Conservation (phyloP, 2,113 vertebrate species). For the Amblyornis subalaris region DNA sequence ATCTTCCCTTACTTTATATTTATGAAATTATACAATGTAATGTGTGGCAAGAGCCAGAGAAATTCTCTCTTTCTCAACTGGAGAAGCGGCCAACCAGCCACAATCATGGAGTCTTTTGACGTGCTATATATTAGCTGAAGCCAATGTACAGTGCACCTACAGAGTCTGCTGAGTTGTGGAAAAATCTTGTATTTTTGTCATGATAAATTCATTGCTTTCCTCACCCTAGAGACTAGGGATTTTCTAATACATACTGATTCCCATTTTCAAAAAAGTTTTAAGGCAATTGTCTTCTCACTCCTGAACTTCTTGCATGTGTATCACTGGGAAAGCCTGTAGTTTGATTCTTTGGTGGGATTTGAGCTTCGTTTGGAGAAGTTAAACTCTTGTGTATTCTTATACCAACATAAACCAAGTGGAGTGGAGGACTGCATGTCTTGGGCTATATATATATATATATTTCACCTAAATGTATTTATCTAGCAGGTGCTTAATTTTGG, state of each 20-base stretch:
- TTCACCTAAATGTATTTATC: background rate
- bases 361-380: background rate
- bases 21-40: background rate
- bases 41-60: background rate
- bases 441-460: background rate
- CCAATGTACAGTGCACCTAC: background rate
- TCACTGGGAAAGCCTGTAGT: background rate
- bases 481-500: background rate
- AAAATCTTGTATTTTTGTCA: background rate
- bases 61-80: background rate
- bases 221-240: background rate
- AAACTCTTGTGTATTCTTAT: background rate
- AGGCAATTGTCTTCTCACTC: background rate
- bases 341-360: background rate
- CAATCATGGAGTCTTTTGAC: background rate
- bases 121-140: background rate
- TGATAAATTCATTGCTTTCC: background rate
- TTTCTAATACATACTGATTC: background rate
- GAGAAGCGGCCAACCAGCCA: background rate
- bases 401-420: background rate
- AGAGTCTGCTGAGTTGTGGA: background rate
- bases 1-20: background rate
- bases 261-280: background rate
- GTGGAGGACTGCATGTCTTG: background rate
- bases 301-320: background rate